Evolutionary conservation across 2,113 vertebrate species (phyloP).

Genomic region (Indri indri): DNA sequence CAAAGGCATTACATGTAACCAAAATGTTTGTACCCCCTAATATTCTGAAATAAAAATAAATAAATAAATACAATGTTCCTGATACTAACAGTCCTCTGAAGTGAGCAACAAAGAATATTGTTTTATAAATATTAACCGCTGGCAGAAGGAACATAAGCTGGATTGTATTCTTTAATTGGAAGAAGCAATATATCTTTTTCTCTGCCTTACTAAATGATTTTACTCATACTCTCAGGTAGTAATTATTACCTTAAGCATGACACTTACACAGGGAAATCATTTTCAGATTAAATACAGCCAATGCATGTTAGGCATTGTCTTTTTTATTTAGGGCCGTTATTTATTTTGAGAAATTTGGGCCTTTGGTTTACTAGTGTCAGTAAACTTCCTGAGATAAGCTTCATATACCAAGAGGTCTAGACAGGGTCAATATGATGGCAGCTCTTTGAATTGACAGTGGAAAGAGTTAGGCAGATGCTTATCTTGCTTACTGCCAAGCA

Average conservation of each 20-base stretch:
- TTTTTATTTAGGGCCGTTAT: background rate
- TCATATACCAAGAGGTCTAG: background rate
- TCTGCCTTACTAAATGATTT: conserved; percentile 23
- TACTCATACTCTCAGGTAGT: background rate
- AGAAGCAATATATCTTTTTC: background rate
- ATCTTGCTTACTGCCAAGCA: conserved; percentile 13
- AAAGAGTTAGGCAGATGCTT: conserved; percentile 15
- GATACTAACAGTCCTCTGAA: background rate
- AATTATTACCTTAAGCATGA: background rate
- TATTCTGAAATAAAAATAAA: no score
- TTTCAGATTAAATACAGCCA: background rate
- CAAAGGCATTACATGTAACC: no score
- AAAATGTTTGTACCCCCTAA: no score
- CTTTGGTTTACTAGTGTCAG: background rate
- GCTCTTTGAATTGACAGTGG: background rate
- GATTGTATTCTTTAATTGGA: conserved; percentile 20
- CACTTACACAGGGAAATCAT: background rate
- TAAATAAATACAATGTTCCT: background rate
- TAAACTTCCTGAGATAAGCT: conserved; percentile 36
- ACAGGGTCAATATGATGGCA: background rate
- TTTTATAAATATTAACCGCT: conserved; percentile 29
- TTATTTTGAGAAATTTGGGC: background rate
- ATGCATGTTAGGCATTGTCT: background rate
- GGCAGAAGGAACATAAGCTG: background rate
- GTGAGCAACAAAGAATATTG: background rate